Evolutionary conservation across 2,797 vertebrate species (phyloP).

Genomic region (Orestias chungarensis): DNA sequence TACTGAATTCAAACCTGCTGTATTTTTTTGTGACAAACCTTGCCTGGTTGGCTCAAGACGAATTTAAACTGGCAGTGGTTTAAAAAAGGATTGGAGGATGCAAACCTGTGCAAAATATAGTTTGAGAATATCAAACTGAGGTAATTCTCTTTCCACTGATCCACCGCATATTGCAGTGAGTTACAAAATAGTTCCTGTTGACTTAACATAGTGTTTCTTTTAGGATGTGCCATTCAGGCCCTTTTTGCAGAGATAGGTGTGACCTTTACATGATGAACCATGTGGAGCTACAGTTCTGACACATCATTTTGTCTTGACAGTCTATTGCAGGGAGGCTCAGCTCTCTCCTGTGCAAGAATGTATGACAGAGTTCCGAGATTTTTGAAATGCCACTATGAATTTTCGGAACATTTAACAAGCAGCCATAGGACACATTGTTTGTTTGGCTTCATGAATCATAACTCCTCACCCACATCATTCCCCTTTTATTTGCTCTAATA

Average conservation of each 20-base stretch:
- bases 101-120: constrained; percentile 22
- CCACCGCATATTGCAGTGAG: constrained; percentile 32
- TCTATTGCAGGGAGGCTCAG: constrained; percentile 67
- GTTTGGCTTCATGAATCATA: constrained; percentile 49
- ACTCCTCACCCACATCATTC: constrained; percentile 42
- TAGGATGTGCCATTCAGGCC: constrained; percentile 59
- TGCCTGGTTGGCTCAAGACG: constrained; percentile 47
- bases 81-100: constrained; percentile 7
- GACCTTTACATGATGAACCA: constrained; percentile 81
- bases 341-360: constrained; percentile 61
- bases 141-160: constrained; percentile 45
- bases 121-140: constrained; percentile 11
- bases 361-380: constrained; percentile 64
- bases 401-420: constrained; percentile 72
- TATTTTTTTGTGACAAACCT: constrained; percentile 42
- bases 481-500: constrained; percentile 44
- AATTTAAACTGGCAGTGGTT: constrained; percentile 34
- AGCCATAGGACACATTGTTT: constrained; percentile 38
- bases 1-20: constrained; percentile 52
- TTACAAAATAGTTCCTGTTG: constrained; percentile 47
- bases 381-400: constrained; percentile 75
- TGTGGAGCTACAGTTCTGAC: constrained; percentile 64
- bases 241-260: constrained; percentile 60
- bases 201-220: constrained; percentile 40
- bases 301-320: constrained; percentile 75